These are phyloP conservation scores for Helarctos malayanus DNA, from an alignment of 2,797 vertebrate genomes.

Conservation along the genomic window DNA sequence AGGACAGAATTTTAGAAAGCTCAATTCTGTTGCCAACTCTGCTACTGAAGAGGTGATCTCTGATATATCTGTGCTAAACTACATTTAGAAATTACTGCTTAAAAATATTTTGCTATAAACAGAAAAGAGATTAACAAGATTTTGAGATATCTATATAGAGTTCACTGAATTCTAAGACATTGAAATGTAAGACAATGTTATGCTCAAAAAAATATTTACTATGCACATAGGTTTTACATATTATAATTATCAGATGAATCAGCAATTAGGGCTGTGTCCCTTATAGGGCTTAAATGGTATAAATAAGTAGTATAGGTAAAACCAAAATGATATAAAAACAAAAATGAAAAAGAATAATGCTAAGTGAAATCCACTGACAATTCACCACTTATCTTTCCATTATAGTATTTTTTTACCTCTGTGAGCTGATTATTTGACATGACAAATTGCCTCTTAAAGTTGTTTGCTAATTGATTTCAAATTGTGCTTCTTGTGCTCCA, in stretches of 20 bases:
- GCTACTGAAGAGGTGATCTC: background rate
- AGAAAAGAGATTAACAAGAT: slow-evolving; percentile 14
- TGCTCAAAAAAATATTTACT: background rate
- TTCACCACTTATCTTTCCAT: background rate
- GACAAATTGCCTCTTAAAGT: background rate
- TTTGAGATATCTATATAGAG: background rate
- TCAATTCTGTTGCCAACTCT: slow-evolving; percentile 1
- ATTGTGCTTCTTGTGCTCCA: background rate
- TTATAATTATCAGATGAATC: background rate
- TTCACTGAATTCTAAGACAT: background rate
- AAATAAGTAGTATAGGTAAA: slow-evolving; percentile 4
- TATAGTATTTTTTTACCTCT: background rate
- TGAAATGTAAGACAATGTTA: background rate
- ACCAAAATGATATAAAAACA: background rate
- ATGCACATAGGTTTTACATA: background rate
- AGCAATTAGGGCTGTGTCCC: background rate
- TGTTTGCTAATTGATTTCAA: slow-evolving; percentile 11
- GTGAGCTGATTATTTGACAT: background rate
- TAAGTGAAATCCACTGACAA: background rate
- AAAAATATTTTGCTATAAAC: background rate
- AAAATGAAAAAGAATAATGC: background rate
- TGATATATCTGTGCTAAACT: background rate
- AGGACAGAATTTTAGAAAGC: background rate
- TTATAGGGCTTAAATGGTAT: background rate
- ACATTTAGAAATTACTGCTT: background rate